Evolutionary conservation across 2,888 invertebrate genomes (phyloP), one percentile per base, ranked within the genome.

Genomic region (Zaprionus lineosus): DNA sequence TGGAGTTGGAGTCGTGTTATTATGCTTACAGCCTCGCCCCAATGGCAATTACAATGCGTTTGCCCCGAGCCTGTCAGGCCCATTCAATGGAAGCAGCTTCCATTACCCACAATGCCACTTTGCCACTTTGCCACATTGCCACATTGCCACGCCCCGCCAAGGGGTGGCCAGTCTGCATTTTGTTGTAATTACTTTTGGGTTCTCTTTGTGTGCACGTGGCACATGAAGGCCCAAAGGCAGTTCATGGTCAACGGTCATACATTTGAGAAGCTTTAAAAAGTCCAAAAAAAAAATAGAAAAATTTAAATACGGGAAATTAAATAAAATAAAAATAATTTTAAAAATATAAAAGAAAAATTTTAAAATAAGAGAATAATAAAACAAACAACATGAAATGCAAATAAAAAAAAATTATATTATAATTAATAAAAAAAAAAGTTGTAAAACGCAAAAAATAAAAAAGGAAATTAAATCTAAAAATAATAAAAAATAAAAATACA

Each of bases 41-140:
- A 71, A 59, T 71, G 74, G 56, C 74, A 76, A 76, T 83, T 79
- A 79, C 84, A 74, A 79, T 78, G 76, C 81, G 81, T 75, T 74
- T 65, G 18, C 48, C 33, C 41, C 31, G n/a, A n/a, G 46, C 52
- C 68, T 56, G 65, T 57, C 71, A 53, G 53, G 39, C 57, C 44
- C 72, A 39, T 52, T 72, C 50, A 70, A 48, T 66, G 73, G 39
- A 12, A 43, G 24, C 55, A 15, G 47, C 36, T 16, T 2, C 59
- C 18, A 43, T 18, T 16, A 12, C 28, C 41, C 57, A 44, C 44
- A 58, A 37, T 44, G 43, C 39, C 18, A 31, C 18, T 24, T 19
- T 39, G n/a, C 26, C 9, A 16, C 31, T 24, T 24, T 14, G 8
- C 39, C 18, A 11, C 36, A 15, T 43, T 34, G 16, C 47, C 58